Conservation (phyloP, 2,113 vertebrate genomes). For the Penelope pileata region DNA sequence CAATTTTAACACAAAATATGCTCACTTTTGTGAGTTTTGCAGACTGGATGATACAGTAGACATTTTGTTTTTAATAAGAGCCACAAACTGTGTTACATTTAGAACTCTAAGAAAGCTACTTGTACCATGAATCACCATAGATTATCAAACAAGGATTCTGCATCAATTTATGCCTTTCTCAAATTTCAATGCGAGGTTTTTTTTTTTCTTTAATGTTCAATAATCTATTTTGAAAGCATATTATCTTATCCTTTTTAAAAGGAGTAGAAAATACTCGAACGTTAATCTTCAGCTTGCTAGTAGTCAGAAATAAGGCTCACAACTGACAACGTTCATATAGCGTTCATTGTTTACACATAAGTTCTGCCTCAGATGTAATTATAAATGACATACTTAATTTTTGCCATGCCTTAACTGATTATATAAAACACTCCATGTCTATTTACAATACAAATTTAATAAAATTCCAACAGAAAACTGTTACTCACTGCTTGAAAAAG, state of each 20-base stretch:
- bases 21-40: not conserved
- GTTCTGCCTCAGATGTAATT: not conserved
- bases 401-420: not conserved
- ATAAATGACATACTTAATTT: conserved; percentile 1
- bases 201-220: not conserved
- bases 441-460: not conserved
- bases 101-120: not conserved
- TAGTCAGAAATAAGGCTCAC: not conserved
- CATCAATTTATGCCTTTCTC: not conserved
- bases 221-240: not conserved
- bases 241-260: not conserved
- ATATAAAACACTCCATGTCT: not conserved
- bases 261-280: not conserved
- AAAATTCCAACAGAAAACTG: not conserved
- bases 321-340: not conserved
- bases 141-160: not conserved
- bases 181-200: not conserved
- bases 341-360: not conserved
- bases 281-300: not conserved
- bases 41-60: not conserved
- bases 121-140: not conserved
- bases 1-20: not conserved
- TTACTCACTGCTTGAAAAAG: not conserved
- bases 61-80: not conserved
- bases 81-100: not conserved